Percentiles rank a stretch among this genome's conserved stretches.
Evolutionary conservation across 1,140 invertebrate genomes (phyloP).

Genomic region (Platyura marginata): DNA sequence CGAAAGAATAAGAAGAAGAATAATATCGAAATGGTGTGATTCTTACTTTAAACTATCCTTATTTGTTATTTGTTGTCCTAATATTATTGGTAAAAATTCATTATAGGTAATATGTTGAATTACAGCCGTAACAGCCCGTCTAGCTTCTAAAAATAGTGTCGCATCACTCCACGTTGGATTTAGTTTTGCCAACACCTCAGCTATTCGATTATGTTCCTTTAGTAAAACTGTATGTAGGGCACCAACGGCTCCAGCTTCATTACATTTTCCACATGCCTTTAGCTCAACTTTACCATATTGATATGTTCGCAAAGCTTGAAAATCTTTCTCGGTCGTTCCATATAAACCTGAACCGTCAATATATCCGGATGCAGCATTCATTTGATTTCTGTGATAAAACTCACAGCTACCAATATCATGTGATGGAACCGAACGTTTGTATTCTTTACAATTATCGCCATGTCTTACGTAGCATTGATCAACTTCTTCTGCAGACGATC

Average conservation of each 20-base stretch:
- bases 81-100: constrained; percentile 62
- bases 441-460: constrained; percentile 40
- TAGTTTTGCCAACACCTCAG: constrained; percentile 42
- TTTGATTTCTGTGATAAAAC: constrained; percentile 59
- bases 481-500: constrained; percentile 15
- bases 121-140: constrained; percentile 53
- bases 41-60: constrained; percentile 28
- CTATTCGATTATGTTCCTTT: constrained; percentile 70
- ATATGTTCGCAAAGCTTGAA: constrained; percentile 52
- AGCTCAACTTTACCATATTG: constrained; percentile 49
- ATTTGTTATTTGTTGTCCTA: constrained; percentile 33
- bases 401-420: constrained; percentile 40
- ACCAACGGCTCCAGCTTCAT: constrained; percentile 25
- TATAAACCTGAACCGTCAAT: constrained; percentile 76
- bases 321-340: constrained; percentile 48
- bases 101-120: constrained; percentile 78
- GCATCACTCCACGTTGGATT: constrained; percentile 80
- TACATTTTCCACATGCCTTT: constrained; percentile 31
- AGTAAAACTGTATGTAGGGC: constrained; percentile 50
- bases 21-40: neutral
- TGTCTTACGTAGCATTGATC: constrained; percentile 20
- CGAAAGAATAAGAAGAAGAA: too few relatives aligned
- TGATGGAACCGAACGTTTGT: constrained; percentile 51
- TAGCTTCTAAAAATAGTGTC: constrained; percentile 57
- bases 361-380: constrained; percentile 75